These are phyloP conservation scores for Thamnophis sirtalis DNA, from an alignment of 2,113 vertebrate species.

Conservation along the genomic window DNA sequence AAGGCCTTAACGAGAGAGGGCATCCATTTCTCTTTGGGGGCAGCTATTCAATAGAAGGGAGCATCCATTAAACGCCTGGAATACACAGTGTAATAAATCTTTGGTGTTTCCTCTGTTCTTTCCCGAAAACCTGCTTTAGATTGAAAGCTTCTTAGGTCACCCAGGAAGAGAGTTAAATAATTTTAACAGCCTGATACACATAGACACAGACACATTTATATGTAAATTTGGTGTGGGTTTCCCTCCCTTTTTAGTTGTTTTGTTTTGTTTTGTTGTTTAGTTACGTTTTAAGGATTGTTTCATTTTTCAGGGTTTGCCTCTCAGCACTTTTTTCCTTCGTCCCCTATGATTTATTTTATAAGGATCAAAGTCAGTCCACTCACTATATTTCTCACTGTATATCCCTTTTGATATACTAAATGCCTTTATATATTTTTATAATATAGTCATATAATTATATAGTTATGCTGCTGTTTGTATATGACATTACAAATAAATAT, in stretches of 20 bases:
- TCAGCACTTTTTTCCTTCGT: not conserved
- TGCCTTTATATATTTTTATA: not conserved
- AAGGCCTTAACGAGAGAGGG: not conserved
- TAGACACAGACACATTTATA: not conserved
- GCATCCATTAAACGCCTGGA: not conserved
- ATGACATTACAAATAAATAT: not conserved
- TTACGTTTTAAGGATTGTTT: not conserved
- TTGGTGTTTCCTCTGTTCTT: not conserved
- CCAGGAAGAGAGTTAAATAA: not conserved
- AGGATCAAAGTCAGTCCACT: not conserved
- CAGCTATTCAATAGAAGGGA: not conserved
- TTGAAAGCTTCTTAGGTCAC: not conserved
- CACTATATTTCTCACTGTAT: not conserved
- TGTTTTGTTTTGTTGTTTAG: not conserved
- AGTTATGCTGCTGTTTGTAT: not conserved
- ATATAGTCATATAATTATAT: not conserved
- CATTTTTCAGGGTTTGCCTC: not conserved
- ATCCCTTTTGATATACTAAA: not conserved
- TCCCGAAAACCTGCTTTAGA: not conserved
- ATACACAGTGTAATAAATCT: not conserved
- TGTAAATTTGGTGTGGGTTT: not conserved
- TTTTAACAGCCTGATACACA: not conserved
- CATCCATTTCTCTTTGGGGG: not conserved
- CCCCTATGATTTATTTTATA: not conserved
- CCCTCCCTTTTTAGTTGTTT: not conserved